Evolutionary conservation across 2,797 vertebrate species (phyloP), one percentile per base, ranked within the genome.

Genomic region (Mormyrops boulengeri): DNA sequence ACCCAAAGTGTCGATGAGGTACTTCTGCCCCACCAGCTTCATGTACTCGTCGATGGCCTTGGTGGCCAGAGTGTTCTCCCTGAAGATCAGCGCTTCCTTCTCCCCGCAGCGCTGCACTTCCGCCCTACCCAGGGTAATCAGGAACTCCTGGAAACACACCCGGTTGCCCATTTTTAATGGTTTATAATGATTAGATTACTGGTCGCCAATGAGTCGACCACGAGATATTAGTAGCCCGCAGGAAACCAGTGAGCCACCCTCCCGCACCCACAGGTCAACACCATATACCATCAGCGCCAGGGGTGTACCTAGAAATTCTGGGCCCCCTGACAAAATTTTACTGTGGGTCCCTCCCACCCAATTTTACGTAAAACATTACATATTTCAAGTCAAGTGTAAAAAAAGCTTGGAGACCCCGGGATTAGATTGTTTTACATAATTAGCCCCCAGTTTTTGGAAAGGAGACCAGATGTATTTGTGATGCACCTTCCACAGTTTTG

Each of bases 21-120:
- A 99, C 92, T 97, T 97, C 92, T 97, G 97, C 8, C 98, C 98
- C 90, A 99, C 98, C 92, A 99, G 95, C 92, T 99, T 99, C 98
- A 99, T 99, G 90, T 98, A 99, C 91, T 99, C 98, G 8, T 99
- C 98, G 0, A 99, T 98, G 90, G 98, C 98, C 93, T 99, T 99
- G 82, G 98, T 99, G 91, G 97, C 97, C 91, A 99, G 91, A 0
- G 98, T 99, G 94, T 99, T 99, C 94, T 99, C 98, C 30, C 98
- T 96, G 94, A 99, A 99, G 91, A 99, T 97, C 92, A 99, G 92
- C 0, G 97, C 97, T 91, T 99, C 97, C 0, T 95, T 97, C 87
- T 97, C 97, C 0, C 97, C 97, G 1, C 97, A 96, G n/a, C 98
- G 98, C 2, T 97, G 95, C 50, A 99, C 95, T 93, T 99, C 98